Conservation (phyloP, 2,113 vertebrate species). For the Blennius ocellaris region DNA sequence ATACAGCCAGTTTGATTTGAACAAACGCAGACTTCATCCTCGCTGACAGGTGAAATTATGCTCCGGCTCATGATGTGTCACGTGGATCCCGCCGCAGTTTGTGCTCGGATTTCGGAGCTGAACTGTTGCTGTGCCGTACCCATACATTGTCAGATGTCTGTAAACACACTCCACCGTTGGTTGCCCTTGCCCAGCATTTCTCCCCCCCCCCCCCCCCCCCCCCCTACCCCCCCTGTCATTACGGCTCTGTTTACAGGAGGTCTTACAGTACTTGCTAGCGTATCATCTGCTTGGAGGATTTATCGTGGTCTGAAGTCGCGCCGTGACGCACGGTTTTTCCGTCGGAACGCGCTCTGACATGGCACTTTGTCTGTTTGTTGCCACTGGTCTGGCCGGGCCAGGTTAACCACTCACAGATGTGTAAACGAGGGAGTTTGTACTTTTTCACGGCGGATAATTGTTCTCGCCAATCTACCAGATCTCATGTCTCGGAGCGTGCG, state of each 20-base stretch:
- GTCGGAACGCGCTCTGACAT: conserved; percentile 28
- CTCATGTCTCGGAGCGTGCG: background rate
- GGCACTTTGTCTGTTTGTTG: conserved; percentile 56
- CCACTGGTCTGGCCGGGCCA: conserved; percentile 31
- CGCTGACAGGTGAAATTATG: conserved; percentile 66
- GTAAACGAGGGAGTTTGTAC: conserved; percentile 17
- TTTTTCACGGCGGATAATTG: conserved; percentile 12
- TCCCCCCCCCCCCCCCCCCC: no score
- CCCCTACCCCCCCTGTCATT: conserved; percentile 41
- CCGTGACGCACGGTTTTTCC: conserved; percentile 58
- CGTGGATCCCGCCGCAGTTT: conserved; percentile 44
- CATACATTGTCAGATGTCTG: conserved; percentile 58
- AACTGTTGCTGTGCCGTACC: conserved; percentile 30
- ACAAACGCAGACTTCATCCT: conserved; percentile 25
- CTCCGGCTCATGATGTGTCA: conserved; percentile 41
- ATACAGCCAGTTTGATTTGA: conserved; percentile 26
- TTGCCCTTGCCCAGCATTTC: conserved; percentile 41
- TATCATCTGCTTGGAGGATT: conserved; percentile 43
- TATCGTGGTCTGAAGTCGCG: conserved; percentile 47
- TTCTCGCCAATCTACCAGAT: conserved; percentile 11
- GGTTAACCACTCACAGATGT: conserved; percentile 61
- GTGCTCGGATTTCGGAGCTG: conserved; percentile 40
- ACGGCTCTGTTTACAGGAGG: conserved; percentile 63
- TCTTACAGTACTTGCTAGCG: conserved; percentile 53
- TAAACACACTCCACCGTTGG: conserved; percentile 60